Percentiles rank a stretch among this genome's conserved stretches.
Evolutionary conservation across 2,113 vertebrate species (phyloP).

Genomic region (Willisornis vidua): DNA sequence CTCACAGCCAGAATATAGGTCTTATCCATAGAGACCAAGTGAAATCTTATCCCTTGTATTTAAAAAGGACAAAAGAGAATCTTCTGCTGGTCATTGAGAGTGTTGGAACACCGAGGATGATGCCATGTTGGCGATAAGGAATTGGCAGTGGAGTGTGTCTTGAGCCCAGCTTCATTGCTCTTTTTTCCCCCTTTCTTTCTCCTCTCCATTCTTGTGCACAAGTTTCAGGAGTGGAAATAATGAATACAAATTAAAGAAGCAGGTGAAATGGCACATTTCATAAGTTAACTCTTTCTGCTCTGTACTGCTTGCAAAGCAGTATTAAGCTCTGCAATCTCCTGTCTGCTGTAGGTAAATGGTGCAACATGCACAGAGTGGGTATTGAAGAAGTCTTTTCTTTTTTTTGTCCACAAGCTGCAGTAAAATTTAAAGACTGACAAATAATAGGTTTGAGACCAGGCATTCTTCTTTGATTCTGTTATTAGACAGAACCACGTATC

Average conservation of each 20-base stretch:
- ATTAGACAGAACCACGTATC: not conserved
- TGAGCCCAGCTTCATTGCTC: not conserved
- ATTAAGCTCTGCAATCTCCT: not conserved
- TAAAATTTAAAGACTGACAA: slow-evolving; percentile 37
- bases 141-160: not conserved
- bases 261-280: not conserved
- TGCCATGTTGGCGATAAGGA: not conserved
- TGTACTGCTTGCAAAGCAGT: not conserved
- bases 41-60: not conserved
- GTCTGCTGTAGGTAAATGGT: not conserved
- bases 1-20: not conserved
- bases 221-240: slow-evolving; percentile 19
- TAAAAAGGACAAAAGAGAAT: slow-evolving; percentile 3
- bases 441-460: not conserved
- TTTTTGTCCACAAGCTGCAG: not conserved
- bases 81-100: not conserved
- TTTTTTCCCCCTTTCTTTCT: not conserved
- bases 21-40: not conserved
- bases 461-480: slow-evolving; percentile 3
- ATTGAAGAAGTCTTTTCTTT: slow-evolving; percentile 7
- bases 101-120: not conserved
- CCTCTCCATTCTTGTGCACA: not conserved
- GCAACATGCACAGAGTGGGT: not conserved
- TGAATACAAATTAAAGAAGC: slow-evolving; percentile 37
- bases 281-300: slow-evolving; percentile 30